A percentile compares a stretch with the other conserved stretches of the same genome.
Conservation (phyloP, 2,888 invertebrate genomes). For the Xanthia togata region DNA sequence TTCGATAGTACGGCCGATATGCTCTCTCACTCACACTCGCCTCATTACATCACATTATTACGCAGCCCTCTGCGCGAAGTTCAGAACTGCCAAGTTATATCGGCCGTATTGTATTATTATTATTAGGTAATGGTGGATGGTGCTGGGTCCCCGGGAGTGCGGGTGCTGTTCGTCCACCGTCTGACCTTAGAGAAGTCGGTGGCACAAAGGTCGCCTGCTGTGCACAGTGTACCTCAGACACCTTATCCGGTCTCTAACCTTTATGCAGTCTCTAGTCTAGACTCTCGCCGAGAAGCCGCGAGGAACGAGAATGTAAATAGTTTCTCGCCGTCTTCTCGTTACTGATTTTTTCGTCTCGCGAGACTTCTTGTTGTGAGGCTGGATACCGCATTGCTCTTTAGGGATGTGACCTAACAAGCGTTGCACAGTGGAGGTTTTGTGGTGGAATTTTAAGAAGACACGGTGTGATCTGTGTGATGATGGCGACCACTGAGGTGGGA, state of each 20-base stretch:
- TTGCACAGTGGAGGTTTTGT: neutral
- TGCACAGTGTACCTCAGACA: neutral
- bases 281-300: neutral
- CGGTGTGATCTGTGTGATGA: neutral
- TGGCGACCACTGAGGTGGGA: neutral
- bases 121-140: neutral
- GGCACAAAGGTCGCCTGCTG: neutral
- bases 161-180: too few species aligned
- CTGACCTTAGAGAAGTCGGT: neutral
- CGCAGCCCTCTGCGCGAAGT: too few species aligned
- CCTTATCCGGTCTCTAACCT: too few species aligned
- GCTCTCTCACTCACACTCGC: too few species aligned
- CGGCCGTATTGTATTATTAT: neutral
- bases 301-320: neutral
- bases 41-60: too few species aligned
- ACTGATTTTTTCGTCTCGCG: neutral
- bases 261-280: neutral
- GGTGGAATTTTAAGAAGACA: neutral
- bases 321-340: neutral
- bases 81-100: too few species aligned
- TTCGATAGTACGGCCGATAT: too few species aligned
- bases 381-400: neutral
- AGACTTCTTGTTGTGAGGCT: neutral
- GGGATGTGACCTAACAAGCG: neutral
- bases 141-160: neutral